phyloP scores from a whole-genome alignment of 2,888 invertebrate species.

The Eristalis arbustorum region DNA sequence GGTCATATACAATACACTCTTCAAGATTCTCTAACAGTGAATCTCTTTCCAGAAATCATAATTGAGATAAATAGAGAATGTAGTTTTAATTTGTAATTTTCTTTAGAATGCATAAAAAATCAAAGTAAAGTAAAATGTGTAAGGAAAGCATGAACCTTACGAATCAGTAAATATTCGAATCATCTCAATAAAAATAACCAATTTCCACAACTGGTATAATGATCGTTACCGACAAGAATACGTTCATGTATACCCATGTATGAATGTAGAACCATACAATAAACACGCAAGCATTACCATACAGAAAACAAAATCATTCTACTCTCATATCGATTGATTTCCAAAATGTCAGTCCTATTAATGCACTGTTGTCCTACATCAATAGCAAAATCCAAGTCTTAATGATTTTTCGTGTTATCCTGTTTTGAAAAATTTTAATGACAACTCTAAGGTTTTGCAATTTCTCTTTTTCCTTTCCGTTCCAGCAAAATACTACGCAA shows the following conservation, averaged over 20 bases:
- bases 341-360: constrained; percentile 13
- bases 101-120: no score
- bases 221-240: not conserved
- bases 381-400: not conserved
- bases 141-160: no score
- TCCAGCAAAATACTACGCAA: not conserved
- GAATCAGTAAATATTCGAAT: no score
- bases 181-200: not conserved
- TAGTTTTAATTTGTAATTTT: no score
- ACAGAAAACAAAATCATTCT: constrained; percentile 46
- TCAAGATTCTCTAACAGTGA: no score
- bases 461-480: no score
- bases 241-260: not conserved
- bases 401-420: not conserved
- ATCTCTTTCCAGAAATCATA: no score
- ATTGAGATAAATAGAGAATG: no score
- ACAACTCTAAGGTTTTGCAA: no score
- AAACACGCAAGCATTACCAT: constrained; percentile 63
- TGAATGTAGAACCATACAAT: constrained; percentile 35
- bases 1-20: no score
- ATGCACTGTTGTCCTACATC: not conserved
- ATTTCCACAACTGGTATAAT: not conserved
- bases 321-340: constrained; percentile 63
- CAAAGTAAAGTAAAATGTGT: no score
- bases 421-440: no score